Evolutionary conservation across 2,113 vertebrate species (phyloP).

Genomic region (Galeopterus variegatus): DNA sequence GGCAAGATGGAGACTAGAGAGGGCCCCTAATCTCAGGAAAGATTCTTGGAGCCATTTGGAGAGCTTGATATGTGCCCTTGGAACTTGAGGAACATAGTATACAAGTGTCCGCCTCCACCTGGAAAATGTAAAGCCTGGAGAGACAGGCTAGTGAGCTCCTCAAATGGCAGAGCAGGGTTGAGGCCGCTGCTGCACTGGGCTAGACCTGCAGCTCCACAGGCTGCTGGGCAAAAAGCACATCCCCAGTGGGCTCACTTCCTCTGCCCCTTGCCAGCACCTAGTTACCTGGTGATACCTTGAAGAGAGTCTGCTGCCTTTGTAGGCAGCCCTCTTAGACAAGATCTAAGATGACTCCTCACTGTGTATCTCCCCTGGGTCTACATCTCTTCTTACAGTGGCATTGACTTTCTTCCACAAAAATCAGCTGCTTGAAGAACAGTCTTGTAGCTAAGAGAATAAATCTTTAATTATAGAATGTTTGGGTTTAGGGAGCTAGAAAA

Average conservation of each 20-base stretch:
- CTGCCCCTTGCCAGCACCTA: background rate
- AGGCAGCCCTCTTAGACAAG: background rate
- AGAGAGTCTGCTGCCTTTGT: background rate
- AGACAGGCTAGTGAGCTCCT: background rate
- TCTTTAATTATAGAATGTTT: background rate
- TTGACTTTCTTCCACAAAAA: background rate
- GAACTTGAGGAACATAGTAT: background rate
- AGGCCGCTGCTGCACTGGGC: background rate
- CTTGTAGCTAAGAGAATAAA: background rate
- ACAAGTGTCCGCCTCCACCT: background rate
- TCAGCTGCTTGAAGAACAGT: background rate
- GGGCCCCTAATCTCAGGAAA: background rate
- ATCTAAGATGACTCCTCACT: background rate
- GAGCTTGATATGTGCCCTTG: background rate
- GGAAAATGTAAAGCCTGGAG: background rate
- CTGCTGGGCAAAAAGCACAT: background rate
- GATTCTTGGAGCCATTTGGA: background rate
- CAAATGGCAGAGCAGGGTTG: background rate
- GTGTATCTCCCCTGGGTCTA: background rate
- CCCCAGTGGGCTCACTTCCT: background rate
- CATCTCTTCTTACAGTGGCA: background rate
- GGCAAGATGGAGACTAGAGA: background rate
- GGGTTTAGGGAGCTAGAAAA: background rate
- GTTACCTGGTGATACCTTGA: background rate
- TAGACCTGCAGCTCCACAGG: background rate